phyloP scores from a whole-genome alignment of 2,888 invertebrate genomes.

The Limenitis camilla region DNA sequence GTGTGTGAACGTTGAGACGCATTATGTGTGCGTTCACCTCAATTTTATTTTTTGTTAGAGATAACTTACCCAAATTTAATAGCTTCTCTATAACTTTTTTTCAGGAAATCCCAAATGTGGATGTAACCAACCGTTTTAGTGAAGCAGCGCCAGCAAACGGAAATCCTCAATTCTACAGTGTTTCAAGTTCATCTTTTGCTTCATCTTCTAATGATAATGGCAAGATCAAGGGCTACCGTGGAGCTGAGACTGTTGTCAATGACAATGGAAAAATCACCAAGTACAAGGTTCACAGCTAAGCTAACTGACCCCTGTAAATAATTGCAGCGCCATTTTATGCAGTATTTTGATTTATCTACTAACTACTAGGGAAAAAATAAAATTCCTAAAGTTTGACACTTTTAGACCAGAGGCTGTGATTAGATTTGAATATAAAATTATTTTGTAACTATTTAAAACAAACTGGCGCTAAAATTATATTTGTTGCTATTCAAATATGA shows the following conservation, averaged over 20 bases:
- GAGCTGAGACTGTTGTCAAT: constrained; percentile 79
- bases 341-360: constrained; percentile 6
- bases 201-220: constrained; percentile 77
- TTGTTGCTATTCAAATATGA: too few species aligned
- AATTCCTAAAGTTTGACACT: not conserved
- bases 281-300: constrained; percentile 66
- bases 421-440: constrained; percentile 1
- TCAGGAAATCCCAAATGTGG: constrained; percentile 68
- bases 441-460: not conserved
- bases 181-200: constrained; percentile 78
- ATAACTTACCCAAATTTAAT: not conserved
- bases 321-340: constrained; percentile 5
- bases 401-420: constrained; percentile 19
- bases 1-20: constrained; percentile 1
- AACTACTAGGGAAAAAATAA: not conserved
- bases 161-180: constrained; percentile 53
- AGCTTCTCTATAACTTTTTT: constrained; percentile 22
- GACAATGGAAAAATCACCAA: constrained; percentile 82
- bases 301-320: not conserved
- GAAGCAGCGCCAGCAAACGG: constrained; percentile 1
- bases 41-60: not conserved
- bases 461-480: too few species aligned
- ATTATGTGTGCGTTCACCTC: constrained; percentile 1
- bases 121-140: constrained; percentile 41
- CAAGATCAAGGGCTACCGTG: constrained; percentile 64